Conservation (phyloP, 2,888 invertebrate genomes). For the Tolmerus cingulatus region DNA sequence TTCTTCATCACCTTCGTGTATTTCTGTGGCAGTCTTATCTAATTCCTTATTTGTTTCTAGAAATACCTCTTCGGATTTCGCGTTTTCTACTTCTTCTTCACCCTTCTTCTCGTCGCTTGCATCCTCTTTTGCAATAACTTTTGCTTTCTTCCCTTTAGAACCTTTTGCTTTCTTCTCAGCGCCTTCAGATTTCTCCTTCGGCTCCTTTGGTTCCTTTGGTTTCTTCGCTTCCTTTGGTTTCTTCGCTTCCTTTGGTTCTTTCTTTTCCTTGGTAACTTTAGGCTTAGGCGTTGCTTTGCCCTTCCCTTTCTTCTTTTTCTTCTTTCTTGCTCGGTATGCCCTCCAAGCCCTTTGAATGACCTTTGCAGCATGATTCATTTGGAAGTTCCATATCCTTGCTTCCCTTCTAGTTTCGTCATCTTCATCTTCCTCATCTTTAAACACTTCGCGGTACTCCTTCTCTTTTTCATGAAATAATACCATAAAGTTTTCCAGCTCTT, state of each 20-base stretch:
- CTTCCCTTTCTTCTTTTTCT: background rate
- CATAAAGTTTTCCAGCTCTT: constrained; percentile 54
- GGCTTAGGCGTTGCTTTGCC: background rate
- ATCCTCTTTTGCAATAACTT: background rate
- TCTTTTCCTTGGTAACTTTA: background rate
- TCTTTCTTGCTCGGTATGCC: background rate
- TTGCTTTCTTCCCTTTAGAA: background rate
- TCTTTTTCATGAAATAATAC: constrained; percentile 53
- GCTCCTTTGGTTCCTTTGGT: too few relatives aligned
- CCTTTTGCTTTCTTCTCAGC: background rate
- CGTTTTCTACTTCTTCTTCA: background rate
- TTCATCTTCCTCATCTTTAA: background rate
- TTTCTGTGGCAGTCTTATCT: too few relatives aligned
- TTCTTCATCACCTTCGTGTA: too few relatives aligned
- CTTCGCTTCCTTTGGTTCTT: background rate
- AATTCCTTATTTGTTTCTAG: too few relatives aligned
- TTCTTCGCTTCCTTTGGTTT: too few relatives aligned
- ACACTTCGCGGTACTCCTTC: constrained; percentile 44
- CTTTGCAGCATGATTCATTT: constrained; percentile 58
- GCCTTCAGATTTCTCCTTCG: background rate
- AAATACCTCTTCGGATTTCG: background rate
- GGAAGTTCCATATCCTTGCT: constrained; percentile 54
- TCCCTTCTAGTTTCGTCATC: background rate
- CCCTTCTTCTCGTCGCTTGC: background rate
- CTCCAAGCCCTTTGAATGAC: constrained; percentile 58